Conservation (phyloP, 2,797 vertebrate species). For the Platalea minor region DNA sequence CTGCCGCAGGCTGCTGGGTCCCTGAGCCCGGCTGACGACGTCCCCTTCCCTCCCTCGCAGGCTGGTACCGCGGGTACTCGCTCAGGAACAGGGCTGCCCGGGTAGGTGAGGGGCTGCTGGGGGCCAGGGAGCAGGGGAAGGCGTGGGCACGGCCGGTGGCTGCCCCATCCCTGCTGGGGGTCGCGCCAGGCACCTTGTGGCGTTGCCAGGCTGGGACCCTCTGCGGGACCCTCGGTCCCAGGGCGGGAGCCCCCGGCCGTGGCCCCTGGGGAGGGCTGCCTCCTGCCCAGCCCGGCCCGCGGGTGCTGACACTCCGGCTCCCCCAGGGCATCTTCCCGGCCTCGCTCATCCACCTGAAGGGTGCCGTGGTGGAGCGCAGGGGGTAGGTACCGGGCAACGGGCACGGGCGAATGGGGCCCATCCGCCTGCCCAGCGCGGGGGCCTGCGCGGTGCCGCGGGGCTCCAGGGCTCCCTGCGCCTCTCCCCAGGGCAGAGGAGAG, state of each 20-base stretch:
- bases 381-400: neutral
- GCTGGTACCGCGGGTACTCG: constrained; percentile 58
- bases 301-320: neutral
- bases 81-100: constrained; percentile 37
- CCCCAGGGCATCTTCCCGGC: constrained; percentile 65
- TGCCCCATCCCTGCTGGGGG: neutral
- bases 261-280: rapidly evolving
- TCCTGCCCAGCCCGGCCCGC: rapidly evolving
- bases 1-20: rapidly evolving
- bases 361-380: neutral
- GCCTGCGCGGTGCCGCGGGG: rapidly evolving
- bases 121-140: rapidly evolving
- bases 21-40: rapidly evolving
- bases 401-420: rapidly evolving
- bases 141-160: rapidly evolving
- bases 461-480: neutral
- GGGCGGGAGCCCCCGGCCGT: neutral
- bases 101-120: constrained; percentile 1
- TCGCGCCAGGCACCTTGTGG: neutral
- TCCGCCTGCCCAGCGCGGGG: rapidly evolving
- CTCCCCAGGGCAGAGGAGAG: neutral
- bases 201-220: neutral
- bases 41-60: neutral
- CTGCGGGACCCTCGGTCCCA: neutral
- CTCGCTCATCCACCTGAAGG: constrained; percentile 56